Conservation (phyloP, 1,140 invertebrate genomes). For the Samia ricini region DNA sequence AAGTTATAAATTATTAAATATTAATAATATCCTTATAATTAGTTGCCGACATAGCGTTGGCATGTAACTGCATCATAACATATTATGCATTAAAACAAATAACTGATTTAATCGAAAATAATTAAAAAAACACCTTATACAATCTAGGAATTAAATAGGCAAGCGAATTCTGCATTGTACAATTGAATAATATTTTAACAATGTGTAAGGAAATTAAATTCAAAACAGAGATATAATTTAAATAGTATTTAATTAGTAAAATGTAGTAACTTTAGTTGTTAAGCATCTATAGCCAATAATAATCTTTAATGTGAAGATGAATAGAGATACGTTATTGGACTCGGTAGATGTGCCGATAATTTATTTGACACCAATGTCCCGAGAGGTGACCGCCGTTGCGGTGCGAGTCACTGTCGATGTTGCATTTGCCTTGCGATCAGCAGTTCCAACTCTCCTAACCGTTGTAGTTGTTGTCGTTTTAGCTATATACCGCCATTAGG, state of each 20-base stretch:
- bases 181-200: not conserved
- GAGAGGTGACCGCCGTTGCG: conserved; percentile 54
- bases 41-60: conserved; percentile 2
- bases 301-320: not conserved
- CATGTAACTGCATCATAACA: too few species aligned
- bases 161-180: not conserved
- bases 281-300: conserved; percentile 10
- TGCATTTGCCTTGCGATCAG: conserved; percentile 54
- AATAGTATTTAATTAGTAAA: not conserved
- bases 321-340: not conserved
- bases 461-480: conserved; percentile 66
- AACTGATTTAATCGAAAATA: not conserved
- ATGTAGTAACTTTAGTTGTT: conserved; percentile 11
- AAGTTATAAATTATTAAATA: conserved; percentile 15
- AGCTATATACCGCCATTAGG: conserved; percentile 56
- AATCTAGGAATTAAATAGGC: not conserved
- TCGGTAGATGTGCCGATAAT: not conserved
- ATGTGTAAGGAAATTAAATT: not conserved
- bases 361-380: conserved; percentile 67
- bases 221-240: not conserved
- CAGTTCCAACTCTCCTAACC: conserved; percentile 56
- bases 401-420: conserved; percentile 53
- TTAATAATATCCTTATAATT: conserved; percentile 13
- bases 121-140: not conserved
- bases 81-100: not conserved